Evolutionary conservation across 2,113 vertebrate genomes (phyloP), one percentile per base, ranked within the genome.

Genomic region (Tychaedon coryphoeus): DNA sequence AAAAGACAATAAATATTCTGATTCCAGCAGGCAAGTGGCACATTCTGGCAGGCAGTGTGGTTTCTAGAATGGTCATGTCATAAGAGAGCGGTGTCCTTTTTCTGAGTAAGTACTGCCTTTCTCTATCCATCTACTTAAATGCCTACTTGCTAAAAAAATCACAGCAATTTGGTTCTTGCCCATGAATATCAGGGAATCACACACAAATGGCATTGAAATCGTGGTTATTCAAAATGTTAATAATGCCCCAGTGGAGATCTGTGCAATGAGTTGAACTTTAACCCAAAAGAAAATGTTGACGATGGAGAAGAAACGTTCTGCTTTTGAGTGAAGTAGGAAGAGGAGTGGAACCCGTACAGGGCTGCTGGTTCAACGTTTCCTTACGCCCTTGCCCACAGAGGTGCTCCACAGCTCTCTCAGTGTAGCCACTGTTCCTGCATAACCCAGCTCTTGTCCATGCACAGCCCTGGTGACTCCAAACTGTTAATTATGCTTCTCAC

Each of bases 401-500:
- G 40, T 6, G 3, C n/a, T 40, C 58, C 42, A 28, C 3, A 14
- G 42, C 54, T 40, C 36, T 23, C 56, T 90, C 71, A 34, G 54
- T 42, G 2, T 4, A 65, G 56, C 17, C 65, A 29, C 40, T 60
- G 72, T 86, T 92, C 58, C 61, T 92, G 64, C 48, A 72, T 64
- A 85, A n/a, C 54, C 38, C 64, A 74, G 67, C 43, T 40, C 67
- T 73, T 88, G 75, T 92, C 54, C 28, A 0, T 4, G 31, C 42
- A 11, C 38, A 82, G 84, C 93, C 62, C 1, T 5, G 36, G 65
- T 23, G 86, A 67, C 88, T 92, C 82, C 69, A 53, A n/a, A 11
- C 64, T 54, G 38, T 56, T 95, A 54, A 90, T 91, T n/a, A 36
- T 14, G 34, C 42, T 66, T 53, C 87, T 81, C 86, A 57, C 82